Percentiles rank a stretch among this genome's conserved stretches.
Evolutionary conservation across 2,113 vertebrate genomes (phyloP).

Genomic region (Sinocyclocheilus maitianheensis): DNA sequence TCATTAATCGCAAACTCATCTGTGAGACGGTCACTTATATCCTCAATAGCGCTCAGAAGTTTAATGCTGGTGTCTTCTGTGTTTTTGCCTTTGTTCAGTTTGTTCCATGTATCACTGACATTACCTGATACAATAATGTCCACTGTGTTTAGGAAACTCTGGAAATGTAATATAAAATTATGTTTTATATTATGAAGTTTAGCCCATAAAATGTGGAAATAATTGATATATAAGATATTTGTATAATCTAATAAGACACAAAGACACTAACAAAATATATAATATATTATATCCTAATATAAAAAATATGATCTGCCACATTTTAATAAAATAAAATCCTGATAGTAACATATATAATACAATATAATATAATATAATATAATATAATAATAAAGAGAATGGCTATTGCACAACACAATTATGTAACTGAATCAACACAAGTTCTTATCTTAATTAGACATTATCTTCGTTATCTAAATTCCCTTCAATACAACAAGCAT

Average conservation of each 20-base stretch:
- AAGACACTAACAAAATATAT: not conserved
- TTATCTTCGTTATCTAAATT: not conserved
- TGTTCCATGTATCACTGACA: slow-evolving; percentile 62
- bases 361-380: not conserved
- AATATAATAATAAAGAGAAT: too few species aligned
- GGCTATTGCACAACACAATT: too few species aligned
- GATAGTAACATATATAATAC: too few species aligned
- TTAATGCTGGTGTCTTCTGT: slow-evolving; percentile 61
- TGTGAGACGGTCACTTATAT: slow-evolving; percentile 62
- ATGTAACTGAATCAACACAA: too few species aligned
- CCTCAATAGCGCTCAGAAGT: slow-evolving; percentile 77
- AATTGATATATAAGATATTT: not conserved
- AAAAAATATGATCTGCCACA: too few species aligned
- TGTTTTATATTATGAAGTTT: not conserved
- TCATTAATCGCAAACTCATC: slow-evolving; percentile 43
- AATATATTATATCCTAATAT: not conserved
- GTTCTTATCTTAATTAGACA: not conserved
- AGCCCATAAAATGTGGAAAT: not conserved
- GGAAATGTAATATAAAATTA: slow-evolving; percentile 45
- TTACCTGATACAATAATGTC: slow-evolving; percentile 58
- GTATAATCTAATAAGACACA: not conserved
- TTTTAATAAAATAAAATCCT: too few species aligned
- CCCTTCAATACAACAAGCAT: not conserved
- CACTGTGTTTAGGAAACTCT: slow-evolving; percentile 70
- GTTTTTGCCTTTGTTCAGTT: slow-evolving; percentile 56